Base-by-base conservation (phyloP, 2,113 vertebrate species). In the Corythornis vintsioides region DNA sequence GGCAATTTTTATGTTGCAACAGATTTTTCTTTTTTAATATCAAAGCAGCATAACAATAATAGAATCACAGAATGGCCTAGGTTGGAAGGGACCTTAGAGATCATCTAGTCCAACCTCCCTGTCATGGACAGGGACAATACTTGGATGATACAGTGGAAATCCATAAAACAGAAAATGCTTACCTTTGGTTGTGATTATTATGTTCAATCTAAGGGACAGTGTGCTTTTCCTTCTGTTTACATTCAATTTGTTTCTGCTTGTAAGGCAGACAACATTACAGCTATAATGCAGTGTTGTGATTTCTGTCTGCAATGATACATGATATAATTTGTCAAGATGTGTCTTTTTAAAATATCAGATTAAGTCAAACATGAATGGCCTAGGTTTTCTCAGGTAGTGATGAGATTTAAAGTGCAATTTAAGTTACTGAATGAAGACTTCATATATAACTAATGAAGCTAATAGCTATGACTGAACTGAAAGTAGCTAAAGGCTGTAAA, bases 181-280 rank as follows among this genome's bases (percentile, higher is more conserved):
- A 53, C 13, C 22, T 83, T 52, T 79, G 59, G 16, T 53, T 92
- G 56, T 83, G 48, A 56, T 52, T 85, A 50, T 52, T 83, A 22
- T 59, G 66, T 63, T 94, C 4, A 11, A 29, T 84, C 35, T 38
- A 45, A 81, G 86, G 42, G 50, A 63, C n/a, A 59, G 48, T 69
- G 43, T 61, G 52, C 24, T 91, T 93, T 67, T 67, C 9, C 18
- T 94, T 59, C 73, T 86, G n/a, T 89, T 96, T 89, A 43, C 63
- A 45, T 24, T 79, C 53, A 45, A 16, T 71, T 75, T 65, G 59
- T 67, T 90, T 82, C 57, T 88, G 33, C 38, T 60, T 59, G 26
- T 84, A 31, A 56, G 52, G 38, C 47, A 67, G 71, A 31, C 45
- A 31, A 42, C 3, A 11, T 24, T 69, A 61, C n/a, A 88, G 25